A percentile compares a stretch with the other conserved stretches of the same genome.
These are phyloP conservation scores for Myotis planiceps DNA, from an alignment of 2,797 vertebrate species.

Conservation along the genomic window DNA sequence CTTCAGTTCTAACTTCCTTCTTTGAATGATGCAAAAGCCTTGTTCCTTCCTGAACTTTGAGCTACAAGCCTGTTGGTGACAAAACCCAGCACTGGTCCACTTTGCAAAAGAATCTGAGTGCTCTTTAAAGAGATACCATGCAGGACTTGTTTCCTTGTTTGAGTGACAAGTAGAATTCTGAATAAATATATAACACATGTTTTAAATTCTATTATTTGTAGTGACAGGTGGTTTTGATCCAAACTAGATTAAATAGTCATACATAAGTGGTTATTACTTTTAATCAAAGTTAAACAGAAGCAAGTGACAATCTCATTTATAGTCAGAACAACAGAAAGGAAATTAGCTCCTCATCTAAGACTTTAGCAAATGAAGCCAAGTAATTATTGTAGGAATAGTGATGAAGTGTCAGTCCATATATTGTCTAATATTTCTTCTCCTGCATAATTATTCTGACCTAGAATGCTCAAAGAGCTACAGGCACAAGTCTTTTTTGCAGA, in stretches of 20 bases:
- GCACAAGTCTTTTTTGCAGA: conserved; percentile 3
- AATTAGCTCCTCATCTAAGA: conserved; percentile 64
- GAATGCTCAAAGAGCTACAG: not conserved
- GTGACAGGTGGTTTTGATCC: conserved; percentile 48
- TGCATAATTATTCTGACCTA: conserved; percentile 39
- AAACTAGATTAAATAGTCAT: conserved; percentile 48
- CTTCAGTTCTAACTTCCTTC: not conserved
- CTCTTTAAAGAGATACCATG: not conserved
- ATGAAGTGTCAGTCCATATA: not conserved
- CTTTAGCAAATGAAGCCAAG: conserved; percentile 64
- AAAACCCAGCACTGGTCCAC: not conserved
- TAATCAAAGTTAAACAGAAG: conserved; percentile 63
- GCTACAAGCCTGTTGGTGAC: not conserved
- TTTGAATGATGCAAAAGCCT: not conserved
- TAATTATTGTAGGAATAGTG: conserved; percentile 49
- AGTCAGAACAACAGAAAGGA: conserved; percentile 62
- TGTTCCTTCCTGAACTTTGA: not conserved
- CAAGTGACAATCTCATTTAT: conserved; percentile 62
- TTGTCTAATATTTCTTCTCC: not conserved
- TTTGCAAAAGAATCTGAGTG: not conserved
- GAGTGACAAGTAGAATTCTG: not conserved
- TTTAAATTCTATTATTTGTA: conserved; percentile 5
- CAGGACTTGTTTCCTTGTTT: conserved; percentile 28
- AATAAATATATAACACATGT: conserved; percentile 25
- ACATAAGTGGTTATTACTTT: conserved; percentile 56